Base-by-base conservation (phyloP, 2,888 invertebrate species). In the Agonopterix alstromeriana region DNA sequence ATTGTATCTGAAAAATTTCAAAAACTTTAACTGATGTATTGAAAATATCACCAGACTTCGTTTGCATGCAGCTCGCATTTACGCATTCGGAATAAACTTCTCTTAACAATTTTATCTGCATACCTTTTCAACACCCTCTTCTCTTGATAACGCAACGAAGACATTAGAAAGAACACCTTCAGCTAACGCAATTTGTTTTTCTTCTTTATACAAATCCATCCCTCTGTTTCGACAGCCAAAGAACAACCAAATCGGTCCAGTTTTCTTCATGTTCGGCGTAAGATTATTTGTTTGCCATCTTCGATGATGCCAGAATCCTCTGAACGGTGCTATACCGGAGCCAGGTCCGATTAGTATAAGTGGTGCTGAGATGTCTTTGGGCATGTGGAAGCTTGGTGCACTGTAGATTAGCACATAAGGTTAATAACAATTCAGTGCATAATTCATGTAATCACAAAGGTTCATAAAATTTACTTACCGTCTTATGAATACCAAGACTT, bases 251-350 rank as follows among this genome's bases (percentile, higher is more conserved):
- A 95, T 92, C 57, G 80, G 75, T 9, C 88, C 89, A 3, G 71
- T 53, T 36, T 73, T 71, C 10, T 64, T 48, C 8, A 58, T 53
- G n/a, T 56, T 61, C 1, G 58, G 50, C 12, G 46, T 56, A n/a
- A 65, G 56, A 43, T 70, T 61, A 36, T 68, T 60, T 1, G 79
- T 71, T 48, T 74, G 73, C 42, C 70, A 63, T 52, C 70, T 69
- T 51, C 94, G 90, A 64, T 98, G 96, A 70, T 97, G 95, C 98
- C 97, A 98, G 71, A 98, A 98, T 9, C 95, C 95, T 72, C 97
- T 90, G 79, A 98, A 98, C 0, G 98, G 98, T 0, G 98, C 98
- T 42, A 98, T 96, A 2, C 98, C 98, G 0, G 98, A 97, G 14
- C 98, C 95, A 0, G 97, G 97, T 0, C 97, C 97, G 10, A 98